Base-by-base conservation (phyloP, 2,888 invertebrate species). In the Mesoligia furuncula region DNA sequence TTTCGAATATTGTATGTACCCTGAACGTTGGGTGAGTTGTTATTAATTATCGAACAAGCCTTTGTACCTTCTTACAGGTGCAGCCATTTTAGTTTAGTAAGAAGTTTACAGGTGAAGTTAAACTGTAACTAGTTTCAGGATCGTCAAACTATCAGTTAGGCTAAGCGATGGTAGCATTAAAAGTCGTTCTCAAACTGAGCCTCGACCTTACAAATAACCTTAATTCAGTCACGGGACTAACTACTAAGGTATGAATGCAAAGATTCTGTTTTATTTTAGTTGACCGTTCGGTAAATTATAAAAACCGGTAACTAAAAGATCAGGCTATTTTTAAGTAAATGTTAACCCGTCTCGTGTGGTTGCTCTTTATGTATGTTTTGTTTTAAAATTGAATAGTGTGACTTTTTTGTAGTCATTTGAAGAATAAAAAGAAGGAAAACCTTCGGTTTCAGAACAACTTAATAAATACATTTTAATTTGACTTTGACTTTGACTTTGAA, bases 231-330 rank as follows among this genome's bases (percentile, higher is more conserved):
- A 36, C 45, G 4, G n/a, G 15, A 45, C 45, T n/a, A 71, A 36
- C 31, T 65, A 36, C 17, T 15, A 24, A 31, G 0, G 31, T 68
- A 36, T 20, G 20, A 70, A 70, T 27, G 20, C 9, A 48, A 31
- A 48, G 2, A 27, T 71, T 73, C 0, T 4, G n/a, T 0, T 4
- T 20, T 42, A 64, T 77, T 31, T 15, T 6, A 3, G 15, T 27
- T 15, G 27, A 20, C 20, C 27, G 5, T 24, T 27, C 4, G 7
- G 15, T 59, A 61, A 24, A 76, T 27, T 48, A 13, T 17, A 48
- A 51, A 15, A 62, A 78, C 79, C 13, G 3, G 48, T 62, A 48
- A 24, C 31, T 31, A 24, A 48, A 48, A 48, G 48, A n/a, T 51
- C 27, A 24, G 13, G n/a, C 27, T 78, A 48, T 51, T 48, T 39